phyloP scores from a whole-genome alignment of 2,888 invertebrate genomes.

The Podotricha telesiphe region DNA sequence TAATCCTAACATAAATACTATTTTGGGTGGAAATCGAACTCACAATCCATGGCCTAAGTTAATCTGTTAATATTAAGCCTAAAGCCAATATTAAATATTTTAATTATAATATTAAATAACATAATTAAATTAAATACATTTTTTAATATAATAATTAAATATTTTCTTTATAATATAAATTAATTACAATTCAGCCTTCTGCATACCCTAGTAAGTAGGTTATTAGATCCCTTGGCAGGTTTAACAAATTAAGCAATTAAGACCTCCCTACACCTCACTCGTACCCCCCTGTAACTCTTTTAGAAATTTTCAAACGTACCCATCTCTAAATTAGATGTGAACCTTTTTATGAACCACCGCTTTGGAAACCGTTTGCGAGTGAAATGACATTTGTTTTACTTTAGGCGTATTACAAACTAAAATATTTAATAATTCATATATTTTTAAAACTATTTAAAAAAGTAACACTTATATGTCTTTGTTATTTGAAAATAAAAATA shows the following conservation, averaged over 20 bases:
- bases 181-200: not conserved
- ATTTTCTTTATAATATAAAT: constrained; percentile 9
- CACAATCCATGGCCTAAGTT: too few relatives aligned
- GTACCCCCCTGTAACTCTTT: constrained; percentile 47
- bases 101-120: too few relatives aligned
- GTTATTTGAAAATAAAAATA: too few relatives aligned
- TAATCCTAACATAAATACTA: too few relatives aligned
- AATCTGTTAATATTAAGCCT: too few relatives aligned
- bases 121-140: too few relatives aligned
- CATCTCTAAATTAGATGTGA: constrained; percentile 60
- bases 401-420: constrained; percentile 38
- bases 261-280: constrained; percentile 1
- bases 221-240: constrained; percentile 34
- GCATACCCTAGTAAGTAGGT: constrained; percentile 17
- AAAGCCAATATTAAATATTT: too few relatives aligned
- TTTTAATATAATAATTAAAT: too few relatives aligned
- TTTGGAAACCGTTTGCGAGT: constrained; percentile 55
- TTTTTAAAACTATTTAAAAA: too few relatives aligned
- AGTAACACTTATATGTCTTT: too few relatives aligned
- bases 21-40: too few relatives aligned
- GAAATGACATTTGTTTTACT: constrained; percentile 48
- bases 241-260: constrained; percentile 41
- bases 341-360: constrained; percentile 57
- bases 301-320: constrained; percentile 53
- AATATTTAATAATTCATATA: not conserved